Conservation (phyloP, 2,113 vertebrate genomes). For the Ptyas mucosa region DNA sequence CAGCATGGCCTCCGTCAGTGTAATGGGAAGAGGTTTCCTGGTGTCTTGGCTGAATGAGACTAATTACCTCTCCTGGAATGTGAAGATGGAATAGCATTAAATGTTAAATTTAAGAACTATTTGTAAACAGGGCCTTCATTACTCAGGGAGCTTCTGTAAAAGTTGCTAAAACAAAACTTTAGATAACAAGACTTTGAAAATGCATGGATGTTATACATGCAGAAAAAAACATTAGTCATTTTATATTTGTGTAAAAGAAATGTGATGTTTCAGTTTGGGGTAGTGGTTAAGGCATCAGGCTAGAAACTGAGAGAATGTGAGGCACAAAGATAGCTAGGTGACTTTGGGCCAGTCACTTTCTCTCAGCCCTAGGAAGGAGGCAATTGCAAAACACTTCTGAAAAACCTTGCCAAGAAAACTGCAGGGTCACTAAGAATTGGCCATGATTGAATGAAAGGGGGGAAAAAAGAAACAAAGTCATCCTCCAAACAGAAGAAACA, state of each 20-base stretch:
- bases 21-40: no score
- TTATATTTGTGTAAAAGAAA: not conserved
- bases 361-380: not conserved
- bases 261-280: not conserved
- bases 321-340: not conserved
- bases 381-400: not conserved
- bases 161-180: not conserved
- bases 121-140: not conserved
- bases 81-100: no score
- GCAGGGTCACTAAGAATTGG: not conserved
- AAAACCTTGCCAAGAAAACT: not conserved
- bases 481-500: not conserved
- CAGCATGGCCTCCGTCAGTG: no score
- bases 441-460: not conserved
- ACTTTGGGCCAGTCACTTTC: not conserved
- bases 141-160: not conserved
- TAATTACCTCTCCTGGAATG: no score
- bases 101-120: not conserved
- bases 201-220: not conserved
- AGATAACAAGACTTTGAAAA: not conserved
- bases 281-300: not conserved
- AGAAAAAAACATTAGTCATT: not conserved
- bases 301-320: not conserved
- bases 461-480: not conserved
- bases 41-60: no score